A percentile compares a stretch with the other conserved stretches of the same genome.
Conservation (phyloP, 2,888 invertebrate genomes). For the Rhamphomyia laevipes region DNA sequence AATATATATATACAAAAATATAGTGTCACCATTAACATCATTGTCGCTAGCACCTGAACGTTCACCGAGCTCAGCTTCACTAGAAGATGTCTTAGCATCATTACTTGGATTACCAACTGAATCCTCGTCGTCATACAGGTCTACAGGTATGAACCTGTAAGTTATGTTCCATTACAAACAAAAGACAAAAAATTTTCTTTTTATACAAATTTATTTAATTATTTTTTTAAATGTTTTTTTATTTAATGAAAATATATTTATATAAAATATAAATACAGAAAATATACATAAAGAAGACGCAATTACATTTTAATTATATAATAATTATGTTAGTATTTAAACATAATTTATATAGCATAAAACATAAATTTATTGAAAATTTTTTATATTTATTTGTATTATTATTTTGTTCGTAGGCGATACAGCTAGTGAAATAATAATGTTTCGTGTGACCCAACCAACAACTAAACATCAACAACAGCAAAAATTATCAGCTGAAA, state of each 20-base stretch:
- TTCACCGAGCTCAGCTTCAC: conserved; percentile 71
- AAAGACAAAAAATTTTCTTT: conserved; percentile 5
- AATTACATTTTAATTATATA: conserved; percentile 13
- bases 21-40: conserved; percentile 12
- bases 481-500: background rate
- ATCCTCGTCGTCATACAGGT: conserved; percentile 44
- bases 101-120: conserved; percentile 70
- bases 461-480: background rate
- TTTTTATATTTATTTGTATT: conserved; percentile 2
- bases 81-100: conserved; percentile 89
- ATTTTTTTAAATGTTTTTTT: conserved; percentile 2
- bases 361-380: no score
- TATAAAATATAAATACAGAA: no score
- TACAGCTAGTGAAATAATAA: conserved; percentile 27
- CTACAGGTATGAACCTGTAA: conserved; percentile 67
- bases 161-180: conserved; percentile 43
- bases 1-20: background rate
- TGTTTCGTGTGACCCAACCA: conserved; percentile 16
- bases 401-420: conserved; percentile 21
- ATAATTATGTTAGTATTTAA: conserved; percentile 11
- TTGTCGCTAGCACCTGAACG: conserved; percentile 39
- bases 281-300: conserved; percentile 14
- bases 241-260: conserved; percentile 4
- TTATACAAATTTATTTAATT: conserved; percentile 8
- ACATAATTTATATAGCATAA: background rate